Conservation (phyloP, 2,113 vertebrate genomes). For the Hepsetus odoe region DNA sequence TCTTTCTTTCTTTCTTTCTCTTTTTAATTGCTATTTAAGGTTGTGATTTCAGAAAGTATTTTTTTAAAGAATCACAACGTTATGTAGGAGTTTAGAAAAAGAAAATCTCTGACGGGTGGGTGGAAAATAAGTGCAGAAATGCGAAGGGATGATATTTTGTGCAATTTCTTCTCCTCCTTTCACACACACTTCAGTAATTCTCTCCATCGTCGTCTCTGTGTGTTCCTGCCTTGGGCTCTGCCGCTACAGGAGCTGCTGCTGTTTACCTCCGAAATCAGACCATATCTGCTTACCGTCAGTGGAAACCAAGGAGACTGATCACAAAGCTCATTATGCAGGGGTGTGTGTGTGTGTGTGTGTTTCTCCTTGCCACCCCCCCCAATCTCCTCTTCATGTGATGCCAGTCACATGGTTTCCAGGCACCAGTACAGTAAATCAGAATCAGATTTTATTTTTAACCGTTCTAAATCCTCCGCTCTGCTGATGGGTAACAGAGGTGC, state of each 20-base stretch:
- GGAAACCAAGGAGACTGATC: slow-evolving; percentile 74
- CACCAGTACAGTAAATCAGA: slow-evolving; percentile 78
- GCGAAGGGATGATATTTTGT: too few relatives aligned
- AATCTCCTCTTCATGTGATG: slow-evolving; percentile 71
- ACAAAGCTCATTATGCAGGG: slow-evolving; percentile 73
- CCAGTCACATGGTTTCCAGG: slow-evolving; percentile 79
- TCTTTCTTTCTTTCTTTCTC: neutral
- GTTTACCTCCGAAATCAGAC: slow-evolving; percentile 67
- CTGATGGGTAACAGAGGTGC: slow-evolving; percentile 56
- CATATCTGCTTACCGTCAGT: slow-evolving; percentile 75
- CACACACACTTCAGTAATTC: slow-evolving; percentile 41
- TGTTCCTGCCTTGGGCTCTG: slow-evolving; percentile 45
- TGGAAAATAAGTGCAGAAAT: too few relatives aligned
- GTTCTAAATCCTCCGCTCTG: slow-evolving; percentile 68
- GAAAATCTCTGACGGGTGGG: too few relatives aligned
- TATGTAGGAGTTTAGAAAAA: neutral
- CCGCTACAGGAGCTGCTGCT: slow-evolving; percentile 59
- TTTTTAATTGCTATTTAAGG: too few relatives aligned
- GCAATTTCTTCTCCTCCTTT: neutral
- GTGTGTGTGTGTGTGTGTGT: slow-evolving; percentile 23
- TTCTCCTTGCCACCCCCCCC: slow-evolving; percentile 17
- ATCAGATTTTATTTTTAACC: slow-evolving; percentile 79
- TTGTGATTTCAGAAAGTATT: too few relatives aligned
- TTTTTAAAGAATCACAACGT: too few relatives aligned
- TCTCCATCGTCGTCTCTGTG: neutral